Base-by-base conservation (phyloP, 2,888 invertebrate species). In the Auanema freiburgensis region DNA sequence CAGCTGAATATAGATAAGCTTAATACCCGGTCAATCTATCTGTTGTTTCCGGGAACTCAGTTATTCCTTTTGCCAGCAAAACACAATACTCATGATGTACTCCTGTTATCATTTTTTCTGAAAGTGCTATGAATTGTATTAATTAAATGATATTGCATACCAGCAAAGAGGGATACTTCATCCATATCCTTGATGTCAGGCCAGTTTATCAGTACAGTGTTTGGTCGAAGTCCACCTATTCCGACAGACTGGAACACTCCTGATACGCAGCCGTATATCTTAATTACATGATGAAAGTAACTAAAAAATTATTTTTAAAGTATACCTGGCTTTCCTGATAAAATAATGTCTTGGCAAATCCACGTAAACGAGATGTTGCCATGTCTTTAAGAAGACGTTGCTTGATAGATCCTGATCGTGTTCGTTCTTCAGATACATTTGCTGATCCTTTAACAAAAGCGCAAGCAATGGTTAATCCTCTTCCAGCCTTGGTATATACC, bases 181-280 rank as follows among this genome's bases (percentile, higher is more conserved):
- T 80, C 78, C 3, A 68, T 56, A 56, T 76, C 75, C 51, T 77
- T 78, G 43, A 77, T 66, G 83, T 94, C 93, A 0, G 98, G 98
- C 97, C 98, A 99, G 46, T 97, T 97, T 61, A 98, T 88, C 79
- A 99, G 91, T 49, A 98, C 93, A 0, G 97, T 96, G 86, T 99
- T 99, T 46, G 97, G 98, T 85, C 93, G 92, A 88, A 98, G 88
- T 2, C 98, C 97, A 41, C 98, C 98, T 55, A 99, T 88, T 24
- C 98, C 98, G 59, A 92, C 90, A 14, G 93, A 93, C 88, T 98
- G 98, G 60, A 96, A 90, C 72, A 83, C 65, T 12, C 81, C 78
- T 24, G 80, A 81, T 16, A 83, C 77, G 41, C 72, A 74, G 51
- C 83, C 81, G 61, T 76, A 69, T 18, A 79, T 75, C 71, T 80